Conservation (phyloP, 2,888 invertebrate genomes). For the Napeogenes sylphis region DNA sequence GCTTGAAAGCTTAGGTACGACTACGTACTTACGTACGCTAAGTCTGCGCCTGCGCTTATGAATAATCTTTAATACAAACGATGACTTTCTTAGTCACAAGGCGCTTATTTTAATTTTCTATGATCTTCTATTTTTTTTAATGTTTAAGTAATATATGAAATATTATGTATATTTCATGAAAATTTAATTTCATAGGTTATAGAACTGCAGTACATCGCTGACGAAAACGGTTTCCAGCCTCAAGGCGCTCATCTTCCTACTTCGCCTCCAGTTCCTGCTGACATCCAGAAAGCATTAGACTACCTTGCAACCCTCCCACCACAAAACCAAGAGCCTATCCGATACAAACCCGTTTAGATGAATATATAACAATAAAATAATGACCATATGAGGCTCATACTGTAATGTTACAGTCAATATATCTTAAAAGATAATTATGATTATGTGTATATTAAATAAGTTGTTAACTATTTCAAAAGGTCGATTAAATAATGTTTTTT, state of each 20-base stretch:
- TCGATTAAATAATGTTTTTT: conserved; percentile 10
- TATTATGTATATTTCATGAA: not conserved
- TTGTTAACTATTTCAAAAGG: conserved; percentile 12
- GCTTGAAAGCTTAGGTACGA: too few relatives aligned
- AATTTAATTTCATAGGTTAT: conserved; percentile 61
- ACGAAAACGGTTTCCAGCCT: conserved; percentile 85
- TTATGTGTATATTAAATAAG: not conserved
- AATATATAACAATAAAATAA: conserved; percentile 13
- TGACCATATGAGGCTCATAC: conserved; percentile 15
- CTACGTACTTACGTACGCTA: too few relatives aligned
- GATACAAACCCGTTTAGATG: conserved; percentile 18
- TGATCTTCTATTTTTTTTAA: too few relatives aligned
- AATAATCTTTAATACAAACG: too few relatives aligned
- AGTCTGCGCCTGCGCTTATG: too few relatives aligned
- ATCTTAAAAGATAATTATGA: not conserved
- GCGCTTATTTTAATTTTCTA: too few relatives aligned
- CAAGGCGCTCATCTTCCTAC: conserved; percentile 80
- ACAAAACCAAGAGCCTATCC: conserved; percentile 46
- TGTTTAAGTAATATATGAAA: too few relatives aligned
- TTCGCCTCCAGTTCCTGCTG: conserved; percentile 82
- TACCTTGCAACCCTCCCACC: conserved; percentile 81
- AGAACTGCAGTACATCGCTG: conserved; percentile 81
- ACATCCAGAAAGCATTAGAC: conserved; percentile 81
- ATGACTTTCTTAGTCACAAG: too few relatives aligned
- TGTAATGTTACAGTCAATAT: not conserved